Percentiles rank a stretch among this genome's conserved stretches.
phyloP scores from a whole-genome alignment of 1,140 invertebrate species.

The Lamellibrachia luymesi region DNA sequence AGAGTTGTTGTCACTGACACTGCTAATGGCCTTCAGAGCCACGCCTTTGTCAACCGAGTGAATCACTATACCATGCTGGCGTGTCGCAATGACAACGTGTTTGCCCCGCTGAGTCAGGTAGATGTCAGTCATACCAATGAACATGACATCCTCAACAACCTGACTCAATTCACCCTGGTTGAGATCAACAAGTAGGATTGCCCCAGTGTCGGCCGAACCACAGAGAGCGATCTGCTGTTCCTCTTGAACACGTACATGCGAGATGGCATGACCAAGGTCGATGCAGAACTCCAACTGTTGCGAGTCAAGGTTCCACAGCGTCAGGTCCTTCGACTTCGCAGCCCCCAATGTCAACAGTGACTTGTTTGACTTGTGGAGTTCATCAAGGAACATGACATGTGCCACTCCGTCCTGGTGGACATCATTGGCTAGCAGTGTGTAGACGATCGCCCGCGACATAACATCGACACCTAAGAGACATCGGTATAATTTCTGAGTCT shows the following conservation, averaged over 20 bases:
- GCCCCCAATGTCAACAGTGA: slow-evolving; percentile 18
- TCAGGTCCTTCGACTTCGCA: slow-evolving; percentile 9
- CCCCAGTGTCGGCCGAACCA: neutral
- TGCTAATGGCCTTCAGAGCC: neutral
- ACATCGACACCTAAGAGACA: slow-evolving; percentile 13
- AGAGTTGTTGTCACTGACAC: neutral
- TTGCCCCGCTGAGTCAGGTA: neutral
- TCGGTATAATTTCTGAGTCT: neutral
- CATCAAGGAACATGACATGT: slow-evolving; percentile 5
- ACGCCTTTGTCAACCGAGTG: neutral
- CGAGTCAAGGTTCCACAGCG: slow-evolving; percentile 20
- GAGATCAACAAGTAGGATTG: slow-evolving; percentile 15
- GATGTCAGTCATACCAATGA: slow-evolving; percentile 4
- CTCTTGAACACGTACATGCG: neutral
- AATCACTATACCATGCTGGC: slow-evolving; percentile 4
- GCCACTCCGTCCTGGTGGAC: slow-evolving; percentile 15
- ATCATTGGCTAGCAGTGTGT: slow-evolving; percentile 3
- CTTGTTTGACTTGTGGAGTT: neutral
- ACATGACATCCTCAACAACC: neutral
- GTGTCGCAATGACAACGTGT: slow-evolving; percentile 9
- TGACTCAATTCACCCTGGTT: slow-evolving; percentile 10
- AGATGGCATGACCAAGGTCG: neutral
- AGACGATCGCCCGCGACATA: slow-evolving; percentile 7
- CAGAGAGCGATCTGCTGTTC: neutral
- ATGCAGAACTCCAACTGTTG: slow-evolving; percentile 6